These are phyloP conservation scores for Sebastes trivittatus DNA, from an alignment of 2,797 vertebrate species.

Conservation along the genomic window DNA sequence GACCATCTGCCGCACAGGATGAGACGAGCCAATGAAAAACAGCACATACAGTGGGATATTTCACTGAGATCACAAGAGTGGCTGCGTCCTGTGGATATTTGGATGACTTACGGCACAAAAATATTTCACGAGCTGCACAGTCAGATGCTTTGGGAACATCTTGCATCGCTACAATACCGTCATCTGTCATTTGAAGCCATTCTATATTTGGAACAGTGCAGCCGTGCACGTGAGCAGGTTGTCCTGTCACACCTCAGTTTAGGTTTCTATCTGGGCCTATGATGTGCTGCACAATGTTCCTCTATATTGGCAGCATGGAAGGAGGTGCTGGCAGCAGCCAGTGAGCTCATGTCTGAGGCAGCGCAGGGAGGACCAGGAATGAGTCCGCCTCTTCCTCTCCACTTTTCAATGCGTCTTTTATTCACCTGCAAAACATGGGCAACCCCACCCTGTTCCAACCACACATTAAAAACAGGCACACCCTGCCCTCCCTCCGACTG, in stretches of 20 bases:
- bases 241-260: background rate
- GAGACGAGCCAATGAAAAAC: conserved; percentile 34
- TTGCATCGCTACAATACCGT: conserved; percentile 29
- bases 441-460: conserved; percentile 79
- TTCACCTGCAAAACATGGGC: conserved; percentile 68
- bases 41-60: conserved; percentile 38
- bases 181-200: conserved; percentile 28
- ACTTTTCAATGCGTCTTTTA: conserved; percentile 81
- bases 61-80: conserved; percentile 32
- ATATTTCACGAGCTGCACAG: conserved; percentile 30
- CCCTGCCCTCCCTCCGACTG: conserved; percentile 64
- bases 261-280: conserved; percentile 24
- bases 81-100: conserved; percentile 50
- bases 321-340: conserved; percentile 46
- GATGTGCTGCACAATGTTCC: conserved; percentile 41
- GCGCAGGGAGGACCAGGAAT: conserved; percentile 20
- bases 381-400: conserved; percentile 50
- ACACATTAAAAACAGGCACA: conserved; percentile 78
- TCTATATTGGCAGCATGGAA: conserved; percentile 36
- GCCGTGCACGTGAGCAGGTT: conserved; percentile 16
- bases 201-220: conserved; percentile 52
- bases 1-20: conserved; percentile 73
- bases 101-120: conserved; percentile 20
- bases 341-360: conserved; percentile 69
- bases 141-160: conserved; percentile 50